These are phyloP conservation scores for Propithecus deckenii DNA, from an alignment of 2,797 vertebrate genomes.

Conservation along the genomic window DNA sequence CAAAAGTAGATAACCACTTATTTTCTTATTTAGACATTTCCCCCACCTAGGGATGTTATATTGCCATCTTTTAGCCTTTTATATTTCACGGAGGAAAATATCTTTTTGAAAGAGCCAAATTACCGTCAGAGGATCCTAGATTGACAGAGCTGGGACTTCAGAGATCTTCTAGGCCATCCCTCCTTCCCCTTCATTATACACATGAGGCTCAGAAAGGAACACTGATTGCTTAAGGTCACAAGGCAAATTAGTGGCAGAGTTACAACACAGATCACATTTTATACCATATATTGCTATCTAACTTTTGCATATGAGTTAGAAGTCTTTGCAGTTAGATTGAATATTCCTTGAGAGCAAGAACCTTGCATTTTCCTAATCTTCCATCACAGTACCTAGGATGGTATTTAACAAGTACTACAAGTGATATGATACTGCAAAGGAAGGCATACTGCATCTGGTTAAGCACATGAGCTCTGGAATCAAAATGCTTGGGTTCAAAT, in stretches of 20 bases:
- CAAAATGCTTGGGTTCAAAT: not conserved
- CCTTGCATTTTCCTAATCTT: constrained; percentile 27
- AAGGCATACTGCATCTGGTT: not conserved
- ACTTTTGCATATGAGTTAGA: not conserved
- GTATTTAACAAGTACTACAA: not conserved
- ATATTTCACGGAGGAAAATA: constrained; percentile 20
- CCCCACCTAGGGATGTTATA: not conserved
- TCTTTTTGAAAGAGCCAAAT: constrained; percentile 27
- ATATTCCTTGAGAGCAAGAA: constrained; percentile 14
- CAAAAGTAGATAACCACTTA: not conserved
- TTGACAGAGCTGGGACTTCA: not conserved
- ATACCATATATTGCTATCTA: not conserved
- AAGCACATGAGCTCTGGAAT: not conserved
- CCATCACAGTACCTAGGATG: not conserved
- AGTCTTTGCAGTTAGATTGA: not conserved
- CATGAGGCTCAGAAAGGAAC: not conserved
- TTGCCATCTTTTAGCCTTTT: constrained; percentile 4
- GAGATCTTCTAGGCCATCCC: not conserved
- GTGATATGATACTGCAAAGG: not conserved
- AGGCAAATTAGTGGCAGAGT: not conserved
- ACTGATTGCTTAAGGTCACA: not conserved
- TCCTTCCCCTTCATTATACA: not conserved
- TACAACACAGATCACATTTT: constrained; percentile 22
- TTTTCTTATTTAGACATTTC: constrained; percentile 35
- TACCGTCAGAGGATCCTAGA: not conserved